Evolutionary conservation across 1,140 invertebrate genomes (phyloP), one percentile per base, ranked within the genome.

Genomic region (Zaprionus camerounensis): DNA sequence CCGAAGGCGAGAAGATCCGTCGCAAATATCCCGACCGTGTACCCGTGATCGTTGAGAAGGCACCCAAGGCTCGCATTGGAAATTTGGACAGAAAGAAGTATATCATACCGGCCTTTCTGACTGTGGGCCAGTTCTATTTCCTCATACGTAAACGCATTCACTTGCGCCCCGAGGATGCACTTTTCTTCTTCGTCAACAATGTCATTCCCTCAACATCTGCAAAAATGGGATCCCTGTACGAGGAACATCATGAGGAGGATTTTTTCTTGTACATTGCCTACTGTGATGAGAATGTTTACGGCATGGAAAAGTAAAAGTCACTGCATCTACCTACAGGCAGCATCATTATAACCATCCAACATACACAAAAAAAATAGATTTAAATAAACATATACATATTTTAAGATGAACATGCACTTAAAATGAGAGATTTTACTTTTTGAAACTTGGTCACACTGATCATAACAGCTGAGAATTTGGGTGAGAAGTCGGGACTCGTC

Each of bases 121-220:
- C 99, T 51, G 99, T 99, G 64, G 99, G 99, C 41, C 99, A 99
- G 93, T 99, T 99, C 94, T 99, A 99, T 93, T 99, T 99, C 93
- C 94, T 99, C 75, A 99, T 99, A 91, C 95, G 99, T 63, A 99
- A 99, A 93, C 95, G 98, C 80, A 99, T 99, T 91, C 97, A 98
- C 93, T 95, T 99, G 77, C 95, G 98, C 86, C 98, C 99, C 2
- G 99, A 99, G 93, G 99, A 99, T 94, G 99, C 99, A 59, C 94
- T 99, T 3, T 99, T 99, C 94, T 99, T 99, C 95, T 99, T 99
- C 93, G 99, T 99, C 51, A 99, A 99, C 94, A 99, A 99, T 94
- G 98, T 99, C 75, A 99, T 99, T 95, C 99, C 99, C 71, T 99
- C 99, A 57, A 99, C 98, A 81, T 99, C 98, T 91, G 98, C 98